Base-by-base conservation (phyloP, 2,888 invertebrate genomes). In the Drosophila nr. perissopoda region DNA sequence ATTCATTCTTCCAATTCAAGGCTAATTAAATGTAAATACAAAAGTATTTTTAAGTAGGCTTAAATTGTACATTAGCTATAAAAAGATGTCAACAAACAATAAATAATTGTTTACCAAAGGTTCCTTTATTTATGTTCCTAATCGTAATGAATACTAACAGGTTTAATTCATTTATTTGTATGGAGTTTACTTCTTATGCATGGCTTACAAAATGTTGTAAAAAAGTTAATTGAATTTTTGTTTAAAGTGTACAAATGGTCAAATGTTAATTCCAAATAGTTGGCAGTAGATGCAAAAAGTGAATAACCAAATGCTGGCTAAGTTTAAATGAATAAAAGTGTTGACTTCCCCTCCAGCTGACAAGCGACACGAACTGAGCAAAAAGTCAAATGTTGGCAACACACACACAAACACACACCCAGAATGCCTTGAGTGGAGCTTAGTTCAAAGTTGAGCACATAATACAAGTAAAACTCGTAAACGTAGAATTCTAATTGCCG, bases 241-340 rank as follows among this genome's bases (percentile, higher is more conserved):
- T 31, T n/a, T 40, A 10, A 40, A 48, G 6, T 18, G 21, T 13
- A 49, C 7, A 54, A 49, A 33, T 49, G 27, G 2, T 25, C 48
- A 27, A 70, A 52, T 61, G 48, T 58, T 45, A 62, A 71, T 67
- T 72, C 31, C 48, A 60, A 70, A 62, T 36, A 53, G 53, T 36
- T 34, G 18, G 36, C n/a, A 45, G 34, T 16, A 56, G 27, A 31
- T 27, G 36, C 31, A 29, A 71, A 70, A 67, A 70, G 66, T 60
- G 53, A 77, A 71, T 63, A 60, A 67, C 34, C 34, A 48, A 49
- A 38, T 57, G 38, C 51, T 25, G 38, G 53, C 57, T 49, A 61
- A 76, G 66, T 65, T 79, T 49, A 25, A 63, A 59, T 75, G 57
- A 45, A 66, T 36, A 66, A 71, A 77, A 79, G 56, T 75, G 71